Evolutionary conservation across 2,113 vertebrate species (phyloP).

Genomic region (Bufo bufo): DNA sequence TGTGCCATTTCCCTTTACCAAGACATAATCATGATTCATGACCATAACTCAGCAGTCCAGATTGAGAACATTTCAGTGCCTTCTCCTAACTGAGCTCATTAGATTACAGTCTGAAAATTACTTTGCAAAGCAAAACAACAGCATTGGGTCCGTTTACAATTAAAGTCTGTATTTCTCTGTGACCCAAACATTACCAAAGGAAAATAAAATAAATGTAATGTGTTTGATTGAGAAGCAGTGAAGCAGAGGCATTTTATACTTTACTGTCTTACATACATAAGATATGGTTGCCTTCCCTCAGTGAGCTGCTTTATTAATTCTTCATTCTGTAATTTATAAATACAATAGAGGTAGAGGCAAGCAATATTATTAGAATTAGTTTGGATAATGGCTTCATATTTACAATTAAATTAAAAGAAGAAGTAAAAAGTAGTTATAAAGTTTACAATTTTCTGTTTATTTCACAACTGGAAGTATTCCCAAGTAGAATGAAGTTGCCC

Average conservation of each 20-base stretch:
- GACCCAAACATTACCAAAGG: neutral
- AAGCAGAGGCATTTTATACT: neutral
- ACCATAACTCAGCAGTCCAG: neutral
- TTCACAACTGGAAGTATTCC: too few relatives aligned
- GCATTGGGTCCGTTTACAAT: neutral
- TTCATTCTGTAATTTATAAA: neutral
- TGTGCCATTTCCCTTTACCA: neutral
- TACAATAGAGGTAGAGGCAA: neutral
- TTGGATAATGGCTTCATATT: too few relatives aligned
- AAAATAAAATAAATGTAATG: neutral
- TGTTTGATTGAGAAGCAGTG: neutral
- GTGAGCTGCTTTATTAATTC: too few relatives aligned
- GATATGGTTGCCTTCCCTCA: neutral
- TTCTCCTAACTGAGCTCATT: conserved; percentile 12
- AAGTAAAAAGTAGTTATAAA: too few relatives aligned
- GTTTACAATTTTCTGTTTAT: too few relatives aligned
- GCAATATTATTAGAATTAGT: too few relatives aligned
- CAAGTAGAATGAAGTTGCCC: too few relatives aligned
- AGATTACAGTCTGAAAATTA: neutral
- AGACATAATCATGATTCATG: conserved; percentile 14
- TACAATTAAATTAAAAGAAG: too few relatives aligned
- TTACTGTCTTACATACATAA: neutral
- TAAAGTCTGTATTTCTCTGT: neutral
- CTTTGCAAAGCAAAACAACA: conserved; percentile 18
- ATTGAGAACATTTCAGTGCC: neutral